These are phyloP conservation scores for Trachythela sp. DNA, from an alignment of 64 coral and sea anemone species.

Conservation along the genomic window DNA sequence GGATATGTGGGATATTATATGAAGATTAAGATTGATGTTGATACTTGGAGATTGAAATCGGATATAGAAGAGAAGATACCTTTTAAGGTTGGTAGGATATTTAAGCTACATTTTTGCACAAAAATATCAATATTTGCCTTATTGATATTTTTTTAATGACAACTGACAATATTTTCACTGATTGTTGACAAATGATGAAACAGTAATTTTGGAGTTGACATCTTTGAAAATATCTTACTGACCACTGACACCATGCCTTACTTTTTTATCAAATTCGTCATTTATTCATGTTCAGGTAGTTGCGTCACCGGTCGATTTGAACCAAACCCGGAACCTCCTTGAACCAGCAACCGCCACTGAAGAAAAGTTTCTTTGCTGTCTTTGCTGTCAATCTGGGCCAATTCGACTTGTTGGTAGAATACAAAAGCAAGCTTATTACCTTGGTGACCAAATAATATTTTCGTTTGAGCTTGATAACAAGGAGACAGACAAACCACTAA, in stretches of 20 bases:
- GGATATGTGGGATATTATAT: neutral
- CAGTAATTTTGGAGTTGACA: too few relatives aligned
- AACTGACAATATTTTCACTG: too few relatives aligned
- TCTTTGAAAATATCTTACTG: too few relatives aligned
- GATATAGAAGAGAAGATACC: neutral
- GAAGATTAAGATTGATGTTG: neutral
- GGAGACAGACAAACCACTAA: neutral
- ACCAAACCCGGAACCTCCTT: neutral
- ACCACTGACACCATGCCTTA: too few relatives aligned
- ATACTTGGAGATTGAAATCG: neutral
- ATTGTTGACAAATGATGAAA: too few relatives aligned
- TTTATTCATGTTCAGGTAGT: too few relatives aligned
- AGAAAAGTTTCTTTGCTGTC: neutral
- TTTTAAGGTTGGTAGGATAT: neutral
- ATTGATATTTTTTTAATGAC: too few relatives aligned
- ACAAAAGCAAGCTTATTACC: neutral
- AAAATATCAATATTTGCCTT: too few relatives aligned
- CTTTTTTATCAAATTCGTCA: too few relatives aligned
- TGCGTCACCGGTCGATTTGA: neutral
- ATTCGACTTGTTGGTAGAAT: neutral
- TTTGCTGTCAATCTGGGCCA: slow-evolving; percentile 2
- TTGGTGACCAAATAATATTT: neutral
- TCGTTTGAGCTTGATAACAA: neutral
- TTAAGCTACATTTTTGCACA: too few relatives aligned
- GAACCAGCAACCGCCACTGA: neutral